Evolutionary conservation across 2,888 invertebrate species (phyloP), one percentile per base, ranked within the genome.

Genomic region (Oxytorus armatus): DNA sequence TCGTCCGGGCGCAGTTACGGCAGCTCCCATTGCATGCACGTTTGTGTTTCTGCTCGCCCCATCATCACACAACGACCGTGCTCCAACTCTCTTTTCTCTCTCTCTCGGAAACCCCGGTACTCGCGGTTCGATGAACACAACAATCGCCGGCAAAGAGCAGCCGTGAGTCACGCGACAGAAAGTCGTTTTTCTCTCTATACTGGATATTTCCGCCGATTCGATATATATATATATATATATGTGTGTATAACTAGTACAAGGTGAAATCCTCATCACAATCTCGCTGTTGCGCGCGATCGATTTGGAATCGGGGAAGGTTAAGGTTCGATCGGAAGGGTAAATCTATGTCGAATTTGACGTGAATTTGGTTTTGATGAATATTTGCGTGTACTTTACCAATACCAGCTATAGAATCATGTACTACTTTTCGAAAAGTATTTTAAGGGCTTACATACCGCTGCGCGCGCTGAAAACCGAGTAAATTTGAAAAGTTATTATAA

Each of bases 141-240:
- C 80, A 81, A 72, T 66, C 74, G 79, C 39, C 81, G 82, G 81
- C 82, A 68, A 66, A 77, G 79, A 78, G 66, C 51, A 76, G 42
- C 77, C 70, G 53, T 88, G 88, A 90, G 82, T 90, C 90, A 90
- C 86, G 84, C 86, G 86, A 84, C 85, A 87, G 89, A 88, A 89
- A 89, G 86, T 88, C 81, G 85, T 85, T 85, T 87, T 87, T 85
- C 55, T 55, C 85, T 79, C 77, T 81, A 80, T 61, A 79, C 4
- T 36, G 21, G 36, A 47, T 79, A 84, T 86, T 86, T 88, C 87
- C 86, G 86, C 77, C 84, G 51, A 4, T 33, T 83, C 69, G 75
- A 55, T 23, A 29, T 18, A 25, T 23, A 61, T 29, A 25, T 47
- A 70, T 18, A 47, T 47, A 55, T 8, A 44, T 16, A 3, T 16